Evolutionary conservation across 1,140 invertebrate species (phyloP), one percentile per base, ranked within the genome.

Genomic region (Sycobia sp.): DNA sequence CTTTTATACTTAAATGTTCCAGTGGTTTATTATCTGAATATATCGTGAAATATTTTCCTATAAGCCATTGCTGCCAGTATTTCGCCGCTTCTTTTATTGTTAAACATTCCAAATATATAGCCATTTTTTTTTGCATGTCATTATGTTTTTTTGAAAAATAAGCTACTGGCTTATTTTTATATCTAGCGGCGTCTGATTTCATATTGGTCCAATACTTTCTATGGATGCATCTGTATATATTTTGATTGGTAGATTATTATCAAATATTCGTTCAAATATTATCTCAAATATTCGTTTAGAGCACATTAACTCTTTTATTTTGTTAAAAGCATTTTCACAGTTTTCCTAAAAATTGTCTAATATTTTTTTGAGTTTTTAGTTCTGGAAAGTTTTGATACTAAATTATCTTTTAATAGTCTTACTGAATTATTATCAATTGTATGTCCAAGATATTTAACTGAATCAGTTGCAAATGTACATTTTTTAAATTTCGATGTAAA

Each of bases 361-460:
- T 39, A 47, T 57, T 63, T 22, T 57, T 63, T 22, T 55, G 50
- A 18, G 38, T 29, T n/a, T 46, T 63, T 23, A 47, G 61, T n/a
- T 13, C 25, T 22, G 51, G 61, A 36, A 63, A 63, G 14, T 57
- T 58, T 57, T 56, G 53, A 49, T 14, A 38, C 47, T 44, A 61
- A 53, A 44, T 66, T 62, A 51, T 56, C 51, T 53, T 64, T 64
- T 49, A 57, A 13, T 25, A 62, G 68, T 56, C 11, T 63, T 18
- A 68, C 44, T n/a, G 55, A 55, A 44, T 68, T 68, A 34, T 68
- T 29, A 38, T 44, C 14, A 38, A 70, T 65, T 34, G 36, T 56
- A 36, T 71, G 69, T 11, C 67, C 65, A 8, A 71, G 43, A 50
- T 69, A 71, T 51, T 62, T 60, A 11, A 66, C 67, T 39, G 67